Conservation (phyloP, 1,140 invertebrate species). For the Andrena cerasifolii region DNA sequence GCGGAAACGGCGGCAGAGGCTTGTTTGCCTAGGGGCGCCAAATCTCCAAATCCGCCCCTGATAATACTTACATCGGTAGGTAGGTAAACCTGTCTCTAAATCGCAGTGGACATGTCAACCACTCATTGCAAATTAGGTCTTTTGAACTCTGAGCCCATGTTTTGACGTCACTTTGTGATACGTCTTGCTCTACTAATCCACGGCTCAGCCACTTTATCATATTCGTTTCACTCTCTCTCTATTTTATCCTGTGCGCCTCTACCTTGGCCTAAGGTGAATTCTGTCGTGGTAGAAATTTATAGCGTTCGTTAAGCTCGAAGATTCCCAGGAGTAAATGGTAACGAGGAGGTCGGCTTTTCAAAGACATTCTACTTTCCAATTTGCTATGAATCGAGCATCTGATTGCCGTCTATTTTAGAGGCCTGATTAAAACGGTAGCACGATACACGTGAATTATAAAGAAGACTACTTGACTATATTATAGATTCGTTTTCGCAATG, state of each 20-base stretch:
- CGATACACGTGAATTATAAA: not conserved
- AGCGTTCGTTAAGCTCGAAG: not conserved
- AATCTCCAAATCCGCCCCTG: too few species aligned
- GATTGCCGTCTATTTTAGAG: slow-evolving; percentile 16
- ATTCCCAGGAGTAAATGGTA: not conserved
- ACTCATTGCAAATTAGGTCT: too few species aligned
- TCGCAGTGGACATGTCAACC: too few species aligned
- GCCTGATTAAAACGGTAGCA: not conserved
- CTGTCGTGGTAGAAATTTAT: slow-evolving; percentile 33
- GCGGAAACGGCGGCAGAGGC: too few species aligned
- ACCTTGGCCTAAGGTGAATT: not conserved
- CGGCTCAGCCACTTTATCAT: not conserved
- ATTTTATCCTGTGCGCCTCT: too few species aligned
- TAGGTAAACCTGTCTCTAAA: too few species aligned
- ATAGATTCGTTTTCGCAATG: too few species aligned
- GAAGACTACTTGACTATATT: too few species aligned
- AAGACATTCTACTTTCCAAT: slow-evolving; percentile 1
- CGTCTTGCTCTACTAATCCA: not conserved
- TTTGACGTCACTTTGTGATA: too few species aligned
- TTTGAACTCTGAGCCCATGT: too few species aligned
- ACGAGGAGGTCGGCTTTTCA: slow-evolving; percentile 11
- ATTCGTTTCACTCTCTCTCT: not conserved
- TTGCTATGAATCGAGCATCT: slow-evolving; percentile 3
- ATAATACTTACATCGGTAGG: too few species aligned
- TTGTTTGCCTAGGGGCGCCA: too few species aligned